A percentile compares a stretch with the other conserved stretches of the same genome.
Conservation (phyloP, 2,113 vertebrate species). For the Prunella himalayana region DNA sequence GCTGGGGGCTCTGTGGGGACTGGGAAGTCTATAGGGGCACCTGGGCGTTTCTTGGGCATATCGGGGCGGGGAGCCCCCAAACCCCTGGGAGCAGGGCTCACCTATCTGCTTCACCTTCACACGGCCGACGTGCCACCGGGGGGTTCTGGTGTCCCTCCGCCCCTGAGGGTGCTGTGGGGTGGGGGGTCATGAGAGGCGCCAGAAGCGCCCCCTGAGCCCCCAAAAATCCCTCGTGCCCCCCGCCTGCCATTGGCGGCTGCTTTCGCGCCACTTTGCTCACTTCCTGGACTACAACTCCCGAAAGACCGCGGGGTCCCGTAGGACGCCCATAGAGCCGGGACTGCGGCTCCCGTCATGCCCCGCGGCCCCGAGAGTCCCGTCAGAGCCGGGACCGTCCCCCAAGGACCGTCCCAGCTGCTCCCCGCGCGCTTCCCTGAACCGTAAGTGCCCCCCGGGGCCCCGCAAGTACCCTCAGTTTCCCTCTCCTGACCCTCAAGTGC, state of each 20-base stretch:
- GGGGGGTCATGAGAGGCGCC: too few species aligned
- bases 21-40: background rate
- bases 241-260: background rate
- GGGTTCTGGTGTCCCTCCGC: background rate
- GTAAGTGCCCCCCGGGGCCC: background rate
- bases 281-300: background rate
- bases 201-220: too few species aligned
- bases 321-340: rapidly evolving
- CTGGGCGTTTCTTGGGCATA: background rate
- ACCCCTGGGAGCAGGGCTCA: background rate
- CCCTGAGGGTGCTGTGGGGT: background rate
- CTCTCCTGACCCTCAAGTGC: background rate
- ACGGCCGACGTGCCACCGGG: background rate
- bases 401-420: background rate
- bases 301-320: background rate
- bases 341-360: background rate
- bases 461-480: background rate
- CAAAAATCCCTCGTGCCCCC: background rate
- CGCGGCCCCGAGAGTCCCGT: background rate
- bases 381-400: rapidly evolving
- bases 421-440: background rate
- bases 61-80: background rate
- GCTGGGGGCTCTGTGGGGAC: too few species aligned
- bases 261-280: background rate
- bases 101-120: background rate